These are phyloP conservation scores for Acrocephalus kingi DNA, from an alignment of 2,113 vertebrate genomes.

Conservation along the genomic window DNA sequence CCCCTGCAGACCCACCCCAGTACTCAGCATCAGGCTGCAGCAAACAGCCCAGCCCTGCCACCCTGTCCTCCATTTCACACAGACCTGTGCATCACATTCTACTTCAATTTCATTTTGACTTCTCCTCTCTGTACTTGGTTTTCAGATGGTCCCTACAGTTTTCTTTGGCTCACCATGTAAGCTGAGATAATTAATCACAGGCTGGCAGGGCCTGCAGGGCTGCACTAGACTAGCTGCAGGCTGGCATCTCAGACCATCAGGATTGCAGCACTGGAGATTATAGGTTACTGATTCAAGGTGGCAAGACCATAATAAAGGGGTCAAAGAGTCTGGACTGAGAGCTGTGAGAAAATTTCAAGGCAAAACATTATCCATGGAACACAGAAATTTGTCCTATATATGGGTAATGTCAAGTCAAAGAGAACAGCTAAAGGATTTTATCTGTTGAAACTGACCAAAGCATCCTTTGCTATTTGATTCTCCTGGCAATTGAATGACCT, in stretches of 20 bases:
- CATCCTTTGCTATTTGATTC: background rate
- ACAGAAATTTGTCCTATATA: background rate
- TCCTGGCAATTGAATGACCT: background rate
- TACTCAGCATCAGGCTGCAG: background rate
- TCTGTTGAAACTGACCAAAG: background rate
- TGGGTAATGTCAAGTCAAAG: background rate
- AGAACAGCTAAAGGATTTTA: background rate
- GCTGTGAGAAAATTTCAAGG: background rate
- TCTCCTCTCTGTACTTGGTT: background rate
- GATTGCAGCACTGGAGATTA: background rate
- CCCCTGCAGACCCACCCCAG: background rate
- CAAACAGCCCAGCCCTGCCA: background rate
- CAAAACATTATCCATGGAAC: background rate
- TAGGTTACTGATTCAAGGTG: background rate
- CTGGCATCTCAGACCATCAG: background rate
- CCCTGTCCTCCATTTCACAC: background rate
- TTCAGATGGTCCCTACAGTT: background rate
- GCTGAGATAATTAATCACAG: background rate
- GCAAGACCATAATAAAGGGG: background rate
- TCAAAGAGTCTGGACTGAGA: background rate
- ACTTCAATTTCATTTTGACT: background rate
- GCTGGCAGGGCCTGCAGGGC: background rate
- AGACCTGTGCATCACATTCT: background rate
- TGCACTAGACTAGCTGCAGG: background rate
- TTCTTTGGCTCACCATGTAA: background rate